Evolutionary conservation across 2,888 invertebrate genomes (phyloP).

Genomic region (Acronicta aceris): DNA sequence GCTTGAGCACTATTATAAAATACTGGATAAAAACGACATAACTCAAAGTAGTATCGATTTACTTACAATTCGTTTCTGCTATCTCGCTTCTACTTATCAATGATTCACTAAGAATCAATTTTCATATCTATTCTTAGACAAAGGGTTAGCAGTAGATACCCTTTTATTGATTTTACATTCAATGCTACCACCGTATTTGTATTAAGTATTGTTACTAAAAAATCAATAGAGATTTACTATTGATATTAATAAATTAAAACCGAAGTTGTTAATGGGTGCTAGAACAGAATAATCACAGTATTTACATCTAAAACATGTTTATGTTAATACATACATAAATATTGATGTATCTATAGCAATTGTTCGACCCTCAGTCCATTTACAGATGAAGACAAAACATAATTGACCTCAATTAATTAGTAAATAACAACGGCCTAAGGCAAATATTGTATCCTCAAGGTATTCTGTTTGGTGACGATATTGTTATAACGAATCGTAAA

Average conservation of each 20-base stretch:
- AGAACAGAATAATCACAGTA: too few relatives aligned
- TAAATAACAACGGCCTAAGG: constrained; percentile 32
- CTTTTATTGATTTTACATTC: constrained; percentile 23
- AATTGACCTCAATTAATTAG: constrained; percentile 45
- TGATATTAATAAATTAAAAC: neutral
- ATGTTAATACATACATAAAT: neutral
- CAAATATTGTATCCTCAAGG: constrained; percentile 36
- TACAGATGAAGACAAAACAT: constrained; percentile 18
- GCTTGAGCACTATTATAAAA: neutral
- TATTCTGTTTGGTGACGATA: constrained; percentile 12
- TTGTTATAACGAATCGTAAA: neutral
- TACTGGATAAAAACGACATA: neutral
- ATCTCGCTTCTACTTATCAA: constrained; percentile 41
- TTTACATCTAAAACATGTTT: too few relatives aligned
- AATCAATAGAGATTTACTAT: neutral
- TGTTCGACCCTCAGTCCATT: constrained; percentile 3
- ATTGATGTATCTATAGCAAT: constrained; percentile 17
- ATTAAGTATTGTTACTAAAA: neutral
- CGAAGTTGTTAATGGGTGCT: too few relatives aligned
- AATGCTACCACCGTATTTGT: neutral
- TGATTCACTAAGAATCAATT: constrained; percentile 37
- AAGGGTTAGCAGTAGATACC: constrained; percentile 9
- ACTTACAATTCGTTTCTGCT: constrained; percentile 27
- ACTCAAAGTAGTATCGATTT: constrained; percentile 45
- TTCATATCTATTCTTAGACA: constrained; percentile 34